phyloP scores from a whole-genome alignment of 2,113 vertebrate genomes.

The Myotis brandtii region DNA sequence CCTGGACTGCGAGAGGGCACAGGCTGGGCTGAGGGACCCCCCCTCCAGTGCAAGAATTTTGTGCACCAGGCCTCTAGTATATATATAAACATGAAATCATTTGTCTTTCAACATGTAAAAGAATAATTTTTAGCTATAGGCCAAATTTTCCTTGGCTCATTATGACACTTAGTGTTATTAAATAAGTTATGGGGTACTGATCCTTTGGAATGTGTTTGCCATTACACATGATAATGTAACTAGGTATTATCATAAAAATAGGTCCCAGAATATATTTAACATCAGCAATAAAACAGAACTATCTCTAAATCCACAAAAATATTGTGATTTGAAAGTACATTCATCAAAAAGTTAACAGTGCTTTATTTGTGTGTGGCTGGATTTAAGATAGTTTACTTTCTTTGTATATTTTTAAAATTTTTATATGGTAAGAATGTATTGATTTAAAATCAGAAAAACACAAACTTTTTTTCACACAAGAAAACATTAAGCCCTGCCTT shows the following conservation, averaged over 20 bases:
- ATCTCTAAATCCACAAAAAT: not conserved
- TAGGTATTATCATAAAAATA: not conserved
- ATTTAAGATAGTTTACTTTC: not conserved
- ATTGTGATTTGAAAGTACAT: not conserved
- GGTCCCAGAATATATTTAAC: not conserved
- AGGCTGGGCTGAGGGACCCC: no score
- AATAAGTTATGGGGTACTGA: not conserved
- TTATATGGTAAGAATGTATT: not conserved
- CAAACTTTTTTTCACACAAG: not conserved
- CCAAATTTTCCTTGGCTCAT: not conserved
- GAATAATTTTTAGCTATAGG: not conserved
- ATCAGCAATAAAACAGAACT: not conserved
- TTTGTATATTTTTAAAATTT: not conserved
- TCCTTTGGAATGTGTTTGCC: not conserved
- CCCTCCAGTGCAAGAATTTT: no score
- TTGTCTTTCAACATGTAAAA: not conserved
- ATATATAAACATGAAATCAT: not conserved
- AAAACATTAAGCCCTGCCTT: not conserved
- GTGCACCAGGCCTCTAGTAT: no score
- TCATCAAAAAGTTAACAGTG: not conserved
- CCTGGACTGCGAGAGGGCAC: no score
- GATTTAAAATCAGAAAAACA: slow-evolving; percentile 14
- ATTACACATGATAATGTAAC: not conserved
- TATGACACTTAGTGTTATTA: not conserved
- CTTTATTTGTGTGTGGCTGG: not conserved